These are phyloP conservation scores for Pangasius krempfi DNA, from an alignment of 2,797 vertebrate genomes.

Conservation along the genomic window DNA sequence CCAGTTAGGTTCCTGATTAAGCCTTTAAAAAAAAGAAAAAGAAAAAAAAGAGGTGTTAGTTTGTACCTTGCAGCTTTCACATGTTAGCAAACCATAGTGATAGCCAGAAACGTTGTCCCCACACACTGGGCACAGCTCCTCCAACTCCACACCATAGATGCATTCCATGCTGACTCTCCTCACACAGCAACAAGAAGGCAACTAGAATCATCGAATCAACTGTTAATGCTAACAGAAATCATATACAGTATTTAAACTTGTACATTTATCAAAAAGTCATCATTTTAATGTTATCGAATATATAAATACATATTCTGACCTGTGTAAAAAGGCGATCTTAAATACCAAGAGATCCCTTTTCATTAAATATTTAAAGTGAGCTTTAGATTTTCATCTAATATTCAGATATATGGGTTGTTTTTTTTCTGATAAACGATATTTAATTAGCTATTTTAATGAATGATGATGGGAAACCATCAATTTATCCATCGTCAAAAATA, in stretches of 20 bases:
- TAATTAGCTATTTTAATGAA: not conserved
- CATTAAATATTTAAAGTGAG: not conserved
- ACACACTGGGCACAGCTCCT: slow-evolving; percentile 95
- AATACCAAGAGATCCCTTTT: not conserved
- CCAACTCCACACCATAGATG: slow-evolving; percentile 91
- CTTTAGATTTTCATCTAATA: not conserved
- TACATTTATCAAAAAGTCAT: not conserved
- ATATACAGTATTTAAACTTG: not conserved
- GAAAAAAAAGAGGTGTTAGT: not conserved
- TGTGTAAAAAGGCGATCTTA: not conserved
- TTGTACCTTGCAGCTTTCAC: slow-evolving; percentile 96
- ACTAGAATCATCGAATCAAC: not conserved
- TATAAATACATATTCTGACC: not conserved
- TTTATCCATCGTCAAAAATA: not conserved
- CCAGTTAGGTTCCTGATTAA: not conserved
- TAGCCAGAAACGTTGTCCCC: slow-evolving; percentile 98
- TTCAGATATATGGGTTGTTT: not conserved
- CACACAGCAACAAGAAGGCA: slow-evolving; percentile 19
- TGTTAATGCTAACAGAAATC: not conserved
- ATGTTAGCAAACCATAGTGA: slow-evolving; percentile 96
- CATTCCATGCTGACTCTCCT: slow-evolving; percentile 83
- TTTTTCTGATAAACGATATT: not conserved
- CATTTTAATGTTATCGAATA: not conserved
- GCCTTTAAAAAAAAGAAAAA: too few relatives aligned
- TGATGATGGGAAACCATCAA: not conserved